Evolutionary conservation across 2,113 vertebrate genomes (phyloP).

Genomic region (Sorex fumeus): DNA sequence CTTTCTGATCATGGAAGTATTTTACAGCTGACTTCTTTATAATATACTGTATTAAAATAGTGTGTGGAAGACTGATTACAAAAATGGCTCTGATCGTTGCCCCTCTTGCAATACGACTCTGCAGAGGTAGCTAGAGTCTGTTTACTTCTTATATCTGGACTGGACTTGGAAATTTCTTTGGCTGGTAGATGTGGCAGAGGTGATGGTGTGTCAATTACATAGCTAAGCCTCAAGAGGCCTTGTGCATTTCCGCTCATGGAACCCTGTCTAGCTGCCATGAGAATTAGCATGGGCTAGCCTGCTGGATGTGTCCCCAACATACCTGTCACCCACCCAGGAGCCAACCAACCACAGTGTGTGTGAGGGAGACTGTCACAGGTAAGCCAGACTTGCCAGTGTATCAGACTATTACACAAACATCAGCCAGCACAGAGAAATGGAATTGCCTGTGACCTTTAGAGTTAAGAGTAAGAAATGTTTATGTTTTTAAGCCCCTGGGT

Average conservation of each 20-base stretch:
- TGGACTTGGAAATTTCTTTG: conserved; percentile 34
- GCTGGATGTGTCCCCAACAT: not conserved
- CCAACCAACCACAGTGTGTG: not conserved
- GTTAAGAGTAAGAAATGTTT: conserved; percentile 12
- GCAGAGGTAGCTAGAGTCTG: not conserved
- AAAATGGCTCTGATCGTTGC: not conserved
- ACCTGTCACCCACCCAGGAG: not conserved
- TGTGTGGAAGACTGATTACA: not conserved
- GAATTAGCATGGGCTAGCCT: conserved; percentile 29
- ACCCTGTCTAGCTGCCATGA: not conserved
- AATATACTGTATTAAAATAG: not conserved
- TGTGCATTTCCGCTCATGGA: not conserved
- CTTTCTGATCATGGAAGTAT: not conserved
- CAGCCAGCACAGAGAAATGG: not conserved
- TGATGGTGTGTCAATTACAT: conserved; percentile 16
- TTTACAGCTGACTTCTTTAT: conserved; percentile 29
- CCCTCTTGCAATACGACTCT: not conserved
- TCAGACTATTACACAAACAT: not conserved
- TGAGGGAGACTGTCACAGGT: conserved; percentile 1
- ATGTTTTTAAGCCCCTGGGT: conserved; percentile 46
- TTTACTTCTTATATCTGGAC: conserved; percentile 13
- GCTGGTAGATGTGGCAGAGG: conserved; percentile 27
- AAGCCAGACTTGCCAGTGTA: not conserved
- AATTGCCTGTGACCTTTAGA: not conserved
- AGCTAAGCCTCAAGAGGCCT: conserved; percentile 8